Conservation (phyloP, 2,797 vertebrate species). For the Coregonus ussuriensis region DNA sequence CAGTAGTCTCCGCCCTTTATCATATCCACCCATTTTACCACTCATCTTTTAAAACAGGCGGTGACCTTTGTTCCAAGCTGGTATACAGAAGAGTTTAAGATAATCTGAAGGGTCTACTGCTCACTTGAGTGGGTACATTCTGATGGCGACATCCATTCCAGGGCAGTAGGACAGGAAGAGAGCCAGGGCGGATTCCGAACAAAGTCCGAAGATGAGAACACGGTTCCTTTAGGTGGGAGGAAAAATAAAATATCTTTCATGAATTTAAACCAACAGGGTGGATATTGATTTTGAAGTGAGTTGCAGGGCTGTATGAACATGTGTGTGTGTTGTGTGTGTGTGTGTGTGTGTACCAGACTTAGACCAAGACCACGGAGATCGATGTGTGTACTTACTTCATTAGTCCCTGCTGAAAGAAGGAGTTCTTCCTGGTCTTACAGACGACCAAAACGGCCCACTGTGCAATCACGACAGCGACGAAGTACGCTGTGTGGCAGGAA, state of each 20-base stretch:
- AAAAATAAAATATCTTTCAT: no score
- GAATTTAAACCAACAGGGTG: no score
- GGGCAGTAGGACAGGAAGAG: slow-evolving; percentile 96
- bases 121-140: slow-evolving; percentile 98
- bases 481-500: slow-evolving; percentile 95
- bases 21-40: background rate
- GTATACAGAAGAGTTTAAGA: background rate
- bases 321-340: no score
- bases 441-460: slow-evolving; percentile 98
- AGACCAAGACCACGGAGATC: background rate
- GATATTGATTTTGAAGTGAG: no score
- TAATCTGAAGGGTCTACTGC: slow-evolving; percentile 43
- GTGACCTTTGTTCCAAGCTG: background rate
- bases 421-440: slow-evolving; percentile 97
- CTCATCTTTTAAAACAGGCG: background rate
- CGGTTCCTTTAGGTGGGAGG: no score
- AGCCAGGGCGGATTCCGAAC: slow-evolving; percentile 94
- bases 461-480: slow-evolving; percentile 92
- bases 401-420: slow-evolving; percentile 89
- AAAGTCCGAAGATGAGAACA: slow-evolving; percentile 97
- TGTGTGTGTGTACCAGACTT: no score
- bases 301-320: no score
- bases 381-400: slow-evolving; percentile 84
- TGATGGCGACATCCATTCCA: slow-evolving; percentile 91
- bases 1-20: background rate